Conservation (phyloP, 1,140 invertebrate species). For the Conus ventricosus region DNA sequence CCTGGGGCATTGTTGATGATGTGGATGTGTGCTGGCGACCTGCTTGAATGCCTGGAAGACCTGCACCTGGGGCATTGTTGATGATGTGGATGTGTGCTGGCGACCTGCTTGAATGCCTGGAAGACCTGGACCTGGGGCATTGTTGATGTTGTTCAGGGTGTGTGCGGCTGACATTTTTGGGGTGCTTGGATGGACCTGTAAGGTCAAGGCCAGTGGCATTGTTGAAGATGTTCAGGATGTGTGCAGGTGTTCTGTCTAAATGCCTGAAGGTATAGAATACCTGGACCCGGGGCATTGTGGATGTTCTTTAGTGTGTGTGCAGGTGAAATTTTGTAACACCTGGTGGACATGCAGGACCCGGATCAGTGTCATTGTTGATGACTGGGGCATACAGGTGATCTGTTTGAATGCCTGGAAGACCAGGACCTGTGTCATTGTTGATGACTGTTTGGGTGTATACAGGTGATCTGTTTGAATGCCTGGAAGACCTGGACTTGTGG, state of each 20-base stretch:
- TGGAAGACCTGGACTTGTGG: no score
- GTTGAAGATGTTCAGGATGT: no score
- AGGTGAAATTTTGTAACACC: conserved; percentile 91
- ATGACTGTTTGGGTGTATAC: no score
- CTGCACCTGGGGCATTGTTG: no score
- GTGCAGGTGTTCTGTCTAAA: no score
- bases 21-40: conserved; percentile 77
- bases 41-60: conserved; percentile 64
- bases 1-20: no score
- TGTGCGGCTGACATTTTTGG: no score
- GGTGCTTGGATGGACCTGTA: no score
- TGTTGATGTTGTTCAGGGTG: no score
- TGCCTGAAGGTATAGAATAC: conserved; percentile 70
- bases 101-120: conserved; percentile 89
- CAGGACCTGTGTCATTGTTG: background rate
- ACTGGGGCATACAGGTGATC: conserved; percentile 82
- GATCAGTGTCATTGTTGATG: background rate
- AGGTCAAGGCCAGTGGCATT: no score
- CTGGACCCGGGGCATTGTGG: conserved; percentile 85
- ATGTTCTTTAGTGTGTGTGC: conserved; percentile 19
- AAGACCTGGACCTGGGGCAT: conserved; percentile 80
- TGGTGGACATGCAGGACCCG: conserved; percentile 80
- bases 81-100: conserved; percentile 74
- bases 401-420: conserved; percentile 90
- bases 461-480: no score